Conservation (phyloP, 64 coral and sea anemone genomes). For the Orbicella faveolata region DNA sequence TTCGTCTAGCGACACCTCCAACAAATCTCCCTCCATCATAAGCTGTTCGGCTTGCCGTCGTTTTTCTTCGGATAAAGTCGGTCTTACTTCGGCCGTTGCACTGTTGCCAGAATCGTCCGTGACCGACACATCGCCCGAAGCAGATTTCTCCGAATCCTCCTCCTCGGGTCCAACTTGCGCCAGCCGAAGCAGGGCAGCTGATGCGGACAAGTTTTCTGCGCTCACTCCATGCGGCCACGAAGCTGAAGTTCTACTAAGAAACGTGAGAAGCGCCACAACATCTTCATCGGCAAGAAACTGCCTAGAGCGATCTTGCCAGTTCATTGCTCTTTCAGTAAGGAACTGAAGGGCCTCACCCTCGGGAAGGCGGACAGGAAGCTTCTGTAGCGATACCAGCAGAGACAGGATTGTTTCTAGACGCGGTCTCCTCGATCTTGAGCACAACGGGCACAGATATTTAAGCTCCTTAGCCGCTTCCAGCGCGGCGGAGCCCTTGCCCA, state of each 20-base stretch:
- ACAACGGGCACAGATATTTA: slow-evolving; percentile 92
- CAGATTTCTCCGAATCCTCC: not conserved
- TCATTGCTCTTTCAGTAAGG: slow-evolving; percentile 98
- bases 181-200: slow-evolving; percentile 75
- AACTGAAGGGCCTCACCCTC: slow-evolving; percentile 97
- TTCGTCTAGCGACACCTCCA: slow-evolving; percentile 96
- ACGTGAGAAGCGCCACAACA: slow-evolving; percentile 44
- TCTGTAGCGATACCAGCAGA: slow-evolving; percentile 92
- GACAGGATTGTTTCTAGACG: slow-evolving; percentile 95
- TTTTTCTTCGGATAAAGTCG: slow-evolving; percentile 74
- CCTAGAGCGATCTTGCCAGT: slow-evolving; percentile 95
- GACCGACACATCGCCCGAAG: slow-evolving; percentile 11
- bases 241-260: slow-evolving; percentile 38
- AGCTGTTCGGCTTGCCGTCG: slow-evolving; percentile 58
- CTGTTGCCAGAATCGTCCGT: slow-evolving; percentile 16
- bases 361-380: slow-evolving; percentile 91
- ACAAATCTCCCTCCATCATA: slow-evolving; percentile 98
- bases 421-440: slow-evolving; percentile 86
- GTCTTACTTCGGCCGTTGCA: not conserved
- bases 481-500: slow-evolving; percentile 82
- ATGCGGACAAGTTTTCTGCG: slow-evolving; percentile 67
- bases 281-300: slow-evolving; percentile 74
- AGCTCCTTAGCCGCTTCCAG: slow-evolving; percentile 84
- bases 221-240: slow-evolving; percentile 11
- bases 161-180: slow-evolving; percentile 56